Evolutionary conservation across 2,888 invertebrate genomes (phyloP).

Genomic region (Sinohyriopsis cumingii): DNA sequence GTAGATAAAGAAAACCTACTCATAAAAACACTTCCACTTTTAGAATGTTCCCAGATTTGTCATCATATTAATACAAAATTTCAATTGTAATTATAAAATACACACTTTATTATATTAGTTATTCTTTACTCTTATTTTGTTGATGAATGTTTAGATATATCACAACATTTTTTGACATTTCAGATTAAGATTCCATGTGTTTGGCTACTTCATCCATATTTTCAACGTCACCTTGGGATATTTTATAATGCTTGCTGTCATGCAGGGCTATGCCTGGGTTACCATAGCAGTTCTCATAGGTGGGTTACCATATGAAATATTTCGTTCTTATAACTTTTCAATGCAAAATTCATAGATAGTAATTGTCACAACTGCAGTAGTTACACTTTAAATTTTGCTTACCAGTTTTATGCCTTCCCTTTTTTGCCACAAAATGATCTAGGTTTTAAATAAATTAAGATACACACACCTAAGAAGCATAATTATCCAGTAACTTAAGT

Average conservation of each 20-base stretch:
- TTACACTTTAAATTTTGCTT: neutral
- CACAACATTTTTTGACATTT: constrained; percentile 14
- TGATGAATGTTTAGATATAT: neutral
- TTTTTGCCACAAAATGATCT: too few relatives aligned
- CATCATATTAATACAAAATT: too few relatives aligned
- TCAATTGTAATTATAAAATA: too few relatives aligned
- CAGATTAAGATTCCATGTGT: constrained; percentile 51
- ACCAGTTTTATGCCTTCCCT: too few relatives aligned
- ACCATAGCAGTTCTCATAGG: constrained; percentile 54
- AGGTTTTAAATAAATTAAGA: too few relatives aligned
- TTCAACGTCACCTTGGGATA: constrained; percentile 52
- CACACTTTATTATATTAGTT: too few relatives aligned
- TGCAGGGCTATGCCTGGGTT: constrained; percentile 63
- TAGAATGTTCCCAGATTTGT: too few relatives aligned
- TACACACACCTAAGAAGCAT: too few relatives aligned
- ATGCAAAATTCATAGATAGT: neutral
- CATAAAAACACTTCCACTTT: too few relatives aligned
- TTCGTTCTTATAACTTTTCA: neutral
- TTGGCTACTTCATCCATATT: constrained; percentile 47
- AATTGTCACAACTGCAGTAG: neutral
- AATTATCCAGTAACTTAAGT: too few relatives aligned
- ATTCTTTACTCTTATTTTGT: too few relatives aligned
- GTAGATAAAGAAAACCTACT: too few relatives aligned
- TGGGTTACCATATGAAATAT: constrained; percentile 22
- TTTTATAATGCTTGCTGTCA: constrained; percentile 62